A percentile compares a stretch with the other conserved stretches of the same genome.
Conservation (phyloP, 37 sponge, comb jelly and placozoan genomes). For the Ianthella basta region DNA sequence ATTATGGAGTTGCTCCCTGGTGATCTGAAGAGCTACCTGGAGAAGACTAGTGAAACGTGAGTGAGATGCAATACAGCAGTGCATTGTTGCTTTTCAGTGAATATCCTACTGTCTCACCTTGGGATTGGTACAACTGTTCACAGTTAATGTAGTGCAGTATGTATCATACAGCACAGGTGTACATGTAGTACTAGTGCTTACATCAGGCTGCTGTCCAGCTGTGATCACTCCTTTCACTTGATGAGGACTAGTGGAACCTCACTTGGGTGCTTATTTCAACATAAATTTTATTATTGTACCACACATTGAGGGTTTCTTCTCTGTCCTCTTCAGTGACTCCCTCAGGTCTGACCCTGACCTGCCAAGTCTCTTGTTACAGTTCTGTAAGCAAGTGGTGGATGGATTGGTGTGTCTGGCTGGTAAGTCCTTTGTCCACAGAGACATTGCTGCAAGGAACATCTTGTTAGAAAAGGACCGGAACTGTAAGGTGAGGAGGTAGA, state of each 20-base stretch:
- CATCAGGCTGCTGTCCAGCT: too few species aligned
- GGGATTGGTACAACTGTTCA: too few species aligned
- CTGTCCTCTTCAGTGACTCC: not conserved
- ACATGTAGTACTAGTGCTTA: too few species aligned
- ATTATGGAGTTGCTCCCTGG: constrained; percentile 8
- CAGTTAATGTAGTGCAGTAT: too few species aligned
- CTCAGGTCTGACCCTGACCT: not conserved
- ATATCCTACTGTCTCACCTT: too few species aligned
- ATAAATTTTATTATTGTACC: too few species aligned
- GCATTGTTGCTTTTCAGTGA: not conserved
- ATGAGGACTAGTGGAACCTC: too few species aligned
- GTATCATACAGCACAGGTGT: too few species aligned
- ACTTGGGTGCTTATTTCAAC: too few species aligned
- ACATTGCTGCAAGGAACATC: constrained; percentile 38
- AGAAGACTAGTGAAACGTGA: not conserved
- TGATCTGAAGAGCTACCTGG: not conserved
- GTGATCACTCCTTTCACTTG: too few species aligned
- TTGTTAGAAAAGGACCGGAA: constrained; percentile 9
- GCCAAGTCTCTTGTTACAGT: constrained; percentile 18
- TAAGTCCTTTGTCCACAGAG: constrained; percentile 45
- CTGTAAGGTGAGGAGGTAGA: constrained; percentile 22
- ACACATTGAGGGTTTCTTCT: not conserved
- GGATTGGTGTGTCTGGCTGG: constrained; percentile 15
- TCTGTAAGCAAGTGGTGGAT: constrained; percentile 31
- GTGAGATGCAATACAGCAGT: not conserved